Conservation (phyloP, 1,140 invertebrate species). For the Oryzaephilus surinamensis region DNA sequence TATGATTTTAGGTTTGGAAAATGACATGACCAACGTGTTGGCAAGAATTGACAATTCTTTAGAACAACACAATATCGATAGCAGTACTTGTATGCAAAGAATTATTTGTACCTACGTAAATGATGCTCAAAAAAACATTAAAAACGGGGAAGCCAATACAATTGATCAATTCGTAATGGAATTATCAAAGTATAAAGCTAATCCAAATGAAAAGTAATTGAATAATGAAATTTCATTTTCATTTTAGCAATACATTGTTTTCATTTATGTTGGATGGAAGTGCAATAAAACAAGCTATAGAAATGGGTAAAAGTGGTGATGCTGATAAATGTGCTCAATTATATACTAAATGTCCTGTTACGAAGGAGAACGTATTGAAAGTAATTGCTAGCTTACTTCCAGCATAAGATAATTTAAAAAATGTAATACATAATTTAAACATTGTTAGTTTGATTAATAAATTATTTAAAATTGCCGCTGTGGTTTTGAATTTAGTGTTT, state of each 20-base stretch:
- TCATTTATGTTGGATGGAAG: constrained; percentile 64
- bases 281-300: constrained; percentile 61
- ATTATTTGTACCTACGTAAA: constrained; percentile 65
- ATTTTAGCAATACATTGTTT: constrained; percentile 56
- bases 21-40: constrained; percentile 50
- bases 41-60: constrained; percentile 60
- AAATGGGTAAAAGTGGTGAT: constrained; percentile 49
- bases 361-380: constrained; percentile 50
- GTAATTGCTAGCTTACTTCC: constrained; percentile 49
- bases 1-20: constrained; percentile 46
- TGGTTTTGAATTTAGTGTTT: constrained; percentile 3
- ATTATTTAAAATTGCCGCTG: too few species aligned
- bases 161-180: constrained; percentile 54
- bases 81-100: constrained; percentile 65
- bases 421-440: too few species aligned
- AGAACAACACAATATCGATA: constrained; percentile 64
- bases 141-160: constrained; percentile 48
- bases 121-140: constrained; percentile 50
- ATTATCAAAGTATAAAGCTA: constrained; percentile 49
- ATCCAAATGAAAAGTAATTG: not conserved
- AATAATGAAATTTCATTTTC: constrained; percentile 2
- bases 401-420: too few species aligned
- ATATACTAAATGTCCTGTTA: constrained; percentile 52
- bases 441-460: too few species aligned
- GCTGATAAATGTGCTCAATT: constrained; percentile 45